Evolutionary conservation across 1,140 invertebrate genomes (phyloP), one percentile per base, ranked within the genome.

Genomic region (Pinna nobilis): DNA sequence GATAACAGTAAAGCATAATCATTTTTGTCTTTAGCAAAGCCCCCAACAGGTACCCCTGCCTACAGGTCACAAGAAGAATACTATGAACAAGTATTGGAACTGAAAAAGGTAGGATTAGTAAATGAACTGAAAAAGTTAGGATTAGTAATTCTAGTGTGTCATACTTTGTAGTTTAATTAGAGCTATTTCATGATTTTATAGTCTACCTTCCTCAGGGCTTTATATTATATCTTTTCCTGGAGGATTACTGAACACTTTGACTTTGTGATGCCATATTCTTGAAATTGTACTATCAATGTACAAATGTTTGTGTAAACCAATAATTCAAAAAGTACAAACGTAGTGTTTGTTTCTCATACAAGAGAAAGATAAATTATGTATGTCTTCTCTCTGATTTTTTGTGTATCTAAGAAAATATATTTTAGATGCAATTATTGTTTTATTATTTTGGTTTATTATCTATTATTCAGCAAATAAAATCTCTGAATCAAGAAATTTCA

Each of bases 1-100:
- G 20, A 1, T 35, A 7, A 15, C 7, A 37, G 9, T 57, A 35
- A 37, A 39, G 18, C 1, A 49, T 41, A 18, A n/a, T n/a, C n/a
- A 39, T 33, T 20, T 67, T 35, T 51, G 39, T 51, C 74, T 74
- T 28, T 73, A 88, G 87, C 69, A 18, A 79, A 78, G 57, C 28
- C 82, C 25, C 70, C 77, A 39, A 64, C 79, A 35, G 83, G 86
- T 1, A 84, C 82, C 5, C 87, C 87, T 35, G 84, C 82, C 4
- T 88, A 88, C 51, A 86, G 87, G 61, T 82, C 84, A 28, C 84
- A 74, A 61, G 86, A 88, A 49, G 87, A 88, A 74, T 88, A 88
- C 70, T 88, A 88, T 81, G 87, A 88, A 79, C 86, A 88, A 67
- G 80, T 88, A 11, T 67, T 88, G 9, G 83, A 81, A 20, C 77